A percentile compares a stretch with the other conserved stretches of the same genome.
Evolutionary conservation across 1,140 invertebrate species (phyloP).

Genomic region (Kradibia gibbosae): DNA sequence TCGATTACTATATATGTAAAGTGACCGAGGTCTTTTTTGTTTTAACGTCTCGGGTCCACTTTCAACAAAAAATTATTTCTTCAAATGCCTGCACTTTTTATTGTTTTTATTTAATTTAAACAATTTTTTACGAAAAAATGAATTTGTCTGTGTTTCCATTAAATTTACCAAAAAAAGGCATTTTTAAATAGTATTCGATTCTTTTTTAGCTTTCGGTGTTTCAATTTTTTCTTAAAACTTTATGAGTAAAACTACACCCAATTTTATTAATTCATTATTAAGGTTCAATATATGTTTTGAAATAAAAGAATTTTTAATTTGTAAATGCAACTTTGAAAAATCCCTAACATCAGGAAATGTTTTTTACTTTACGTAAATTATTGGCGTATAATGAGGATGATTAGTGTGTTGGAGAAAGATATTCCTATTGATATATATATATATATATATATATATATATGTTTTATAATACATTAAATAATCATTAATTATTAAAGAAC

Average conservation of each 20-base stretch:
- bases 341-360: neutral
- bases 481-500: neutral
- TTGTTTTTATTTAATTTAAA: too few species aligned
- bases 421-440: neutral
- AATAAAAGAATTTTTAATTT: neutral
- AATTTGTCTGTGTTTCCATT: too few species aligned
- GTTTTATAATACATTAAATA: neutral
- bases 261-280: neutral
- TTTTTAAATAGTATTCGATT: too few species aligned
- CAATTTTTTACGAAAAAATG: too few species aligned
- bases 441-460: neutral
- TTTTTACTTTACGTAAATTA: conserved; percentile 2
- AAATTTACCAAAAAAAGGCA: too few species aligned
- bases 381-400: neutral
- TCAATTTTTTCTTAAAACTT: too few species aligned
- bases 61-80: too few species aligned
- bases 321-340: neutral
- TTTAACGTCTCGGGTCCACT: too few species aligned
- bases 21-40: too few species aligned
- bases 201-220: too few species aligned
- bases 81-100: too few species aligned
- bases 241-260: neutral
- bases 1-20: too few species aligned
- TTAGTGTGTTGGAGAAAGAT: neutral
- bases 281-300: neutral